Evolutionary conservation across 2,113 vertebrate genomes (phyloP).

Genomic region (Cephalopholis sonnerati): DNA sequence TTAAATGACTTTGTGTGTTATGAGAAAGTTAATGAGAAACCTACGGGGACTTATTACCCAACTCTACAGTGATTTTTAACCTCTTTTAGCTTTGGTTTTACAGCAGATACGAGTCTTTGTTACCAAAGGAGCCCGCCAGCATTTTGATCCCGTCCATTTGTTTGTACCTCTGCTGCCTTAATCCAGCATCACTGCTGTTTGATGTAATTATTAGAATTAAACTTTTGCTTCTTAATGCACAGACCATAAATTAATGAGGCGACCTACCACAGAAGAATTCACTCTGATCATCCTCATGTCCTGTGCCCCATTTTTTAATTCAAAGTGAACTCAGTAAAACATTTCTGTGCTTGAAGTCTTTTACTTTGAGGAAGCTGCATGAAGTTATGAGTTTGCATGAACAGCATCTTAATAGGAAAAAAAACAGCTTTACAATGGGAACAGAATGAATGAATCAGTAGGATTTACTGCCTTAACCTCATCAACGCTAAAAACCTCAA

Average conservation of each 20-base stretch:
- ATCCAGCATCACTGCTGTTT: neutral
- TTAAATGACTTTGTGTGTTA: neutral
- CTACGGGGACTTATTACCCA: neutral
- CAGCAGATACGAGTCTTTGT: slow-evolving; percentile 22
- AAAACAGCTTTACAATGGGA: slow-evolving; percentile 6
- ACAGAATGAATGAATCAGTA: slow-evolving; percentile 39
- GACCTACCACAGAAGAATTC: neutral
- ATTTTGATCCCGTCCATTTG: slow-evolving; percentile 7
- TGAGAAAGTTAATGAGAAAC: neutral
- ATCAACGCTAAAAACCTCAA: slow-evolving; percentile 28
- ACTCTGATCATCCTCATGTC: neutral
- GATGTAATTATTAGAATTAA: slow-evolving; percentile 9
- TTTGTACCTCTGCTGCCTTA: neutral
- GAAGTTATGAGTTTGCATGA: slow-evolving; percentile 14
- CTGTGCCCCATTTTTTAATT: neutral
- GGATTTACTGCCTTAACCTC: slow-evolving; percentile 34
- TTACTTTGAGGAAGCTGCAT: slow-evolving; percentile 25
- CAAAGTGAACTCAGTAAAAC: neutral
- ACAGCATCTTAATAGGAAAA: slow-evolving; percentile 31
- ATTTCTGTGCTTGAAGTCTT: neutral
- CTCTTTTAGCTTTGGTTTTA: neutral
- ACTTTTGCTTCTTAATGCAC: slow-evolving; percentile 12
- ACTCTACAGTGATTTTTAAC: neutral
- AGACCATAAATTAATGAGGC: slow-evolving; percentile 9
- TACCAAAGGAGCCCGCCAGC: neutral